A percentile compares a stretch with the other conserved stretches of the same genome.
Conservation (phyloP, 2,113 vertebrate genomes). For the Calonectris borealis region DNA sequence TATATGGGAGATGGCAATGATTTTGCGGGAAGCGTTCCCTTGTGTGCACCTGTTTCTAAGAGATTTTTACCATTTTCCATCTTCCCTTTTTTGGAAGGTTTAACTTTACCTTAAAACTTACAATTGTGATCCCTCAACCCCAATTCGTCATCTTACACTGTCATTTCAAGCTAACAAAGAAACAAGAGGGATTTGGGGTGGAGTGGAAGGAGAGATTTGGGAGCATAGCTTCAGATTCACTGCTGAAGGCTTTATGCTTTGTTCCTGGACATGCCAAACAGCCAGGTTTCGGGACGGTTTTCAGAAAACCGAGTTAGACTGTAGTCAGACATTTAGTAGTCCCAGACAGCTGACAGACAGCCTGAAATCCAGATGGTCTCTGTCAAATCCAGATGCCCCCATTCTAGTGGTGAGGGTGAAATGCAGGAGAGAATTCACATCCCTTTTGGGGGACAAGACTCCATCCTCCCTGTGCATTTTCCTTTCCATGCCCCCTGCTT, state of each 20-base stretch:
- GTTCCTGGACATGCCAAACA: neutral
- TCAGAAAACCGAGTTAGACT: neutral
- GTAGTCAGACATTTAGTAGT: neutral
- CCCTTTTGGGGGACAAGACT: neutral
- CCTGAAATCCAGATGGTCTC: neutral
- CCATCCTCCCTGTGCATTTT: neutral
- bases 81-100: neutral
- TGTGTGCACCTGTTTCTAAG: neutral
- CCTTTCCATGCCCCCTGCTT: neutral
- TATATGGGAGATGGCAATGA: neutral
- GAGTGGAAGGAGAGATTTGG: neutral
- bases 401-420: neutral
- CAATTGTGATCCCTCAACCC: neutral
- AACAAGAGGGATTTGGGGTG: neutral
- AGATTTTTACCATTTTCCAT: neutral
- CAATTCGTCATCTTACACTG: neutral
- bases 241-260: neutral
- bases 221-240: neutral
- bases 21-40: neutral
- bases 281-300: neutral
- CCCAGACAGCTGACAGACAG: neutral
- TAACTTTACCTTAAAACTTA: neutral
- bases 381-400: neutral
- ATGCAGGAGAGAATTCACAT: neutral
- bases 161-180: neutral